phyloP scores from a whole-genome alignment of 2,113 vertebrate genomes.

The Gorsachius goisagi region DNA sequence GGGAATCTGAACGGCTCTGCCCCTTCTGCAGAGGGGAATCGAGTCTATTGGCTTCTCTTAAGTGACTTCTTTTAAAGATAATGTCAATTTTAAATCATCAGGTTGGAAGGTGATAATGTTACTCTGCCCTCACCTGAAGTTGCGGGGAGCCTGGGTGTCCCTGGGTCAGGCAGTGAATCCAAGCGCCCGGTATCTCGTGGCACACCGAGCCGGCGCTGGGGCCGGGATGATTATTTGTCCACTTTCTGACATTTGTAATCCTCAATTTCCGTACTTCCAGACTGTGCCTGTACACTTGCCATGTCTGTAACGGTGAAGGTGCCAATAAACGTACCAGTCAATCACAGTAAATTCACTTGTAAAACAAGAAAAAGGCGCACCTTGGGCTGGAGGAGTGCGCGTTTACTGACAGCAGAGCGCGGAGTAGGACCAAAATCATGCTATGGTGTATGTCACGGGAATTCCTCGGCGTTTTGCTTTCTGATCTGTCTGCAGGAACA shows the following conservation, averaged over 20 bases:
- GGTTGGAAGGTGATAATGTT: not conserved
- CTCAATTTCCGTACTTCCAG: constrained; percentile 32
- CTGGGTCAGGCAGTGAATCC: not conserved
- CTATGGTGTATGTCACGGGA: not conserved
- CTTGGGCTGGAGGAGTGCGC: not conserved
- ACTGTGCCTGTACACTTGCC: constrained; percentile 54
- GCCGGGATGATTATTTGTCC: not conserved
- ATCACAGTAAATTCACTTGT: not conserved
- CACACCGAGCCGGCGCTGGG: not conserved
- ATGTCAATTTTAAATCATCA: not conserved
- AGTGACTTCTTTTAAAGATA: not conserved
- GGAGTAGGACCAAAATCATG: constrained; percentile 44
- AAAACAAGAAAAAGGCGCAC: not conserved
- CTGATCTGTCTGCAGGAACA: not conserved
- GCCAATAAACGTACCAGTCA: constrained; percentile 12
- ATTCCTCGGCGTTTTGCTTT: constrained; percentile 1
- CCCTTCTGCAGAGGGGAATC: not conserved
- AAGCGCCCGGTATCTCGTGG: not conserved
- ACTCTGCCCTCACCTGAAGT: not conserved
- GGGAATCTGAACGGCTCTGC: not conserved
- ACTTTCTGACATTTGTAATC: not conserved
- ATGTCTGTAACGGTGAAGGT: constrained; percentile 45
- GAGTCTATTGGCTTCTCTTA: constrained; percentile 16
- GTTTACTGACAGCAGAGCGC: not conserved
- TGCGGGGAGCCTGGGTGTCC: not conserved